Percentiles rank a stretch among this genome's conserved stretches.
Conservation (phyloP, 2,888 invertebrate species). For the Campopleginae sp. region DNA sequence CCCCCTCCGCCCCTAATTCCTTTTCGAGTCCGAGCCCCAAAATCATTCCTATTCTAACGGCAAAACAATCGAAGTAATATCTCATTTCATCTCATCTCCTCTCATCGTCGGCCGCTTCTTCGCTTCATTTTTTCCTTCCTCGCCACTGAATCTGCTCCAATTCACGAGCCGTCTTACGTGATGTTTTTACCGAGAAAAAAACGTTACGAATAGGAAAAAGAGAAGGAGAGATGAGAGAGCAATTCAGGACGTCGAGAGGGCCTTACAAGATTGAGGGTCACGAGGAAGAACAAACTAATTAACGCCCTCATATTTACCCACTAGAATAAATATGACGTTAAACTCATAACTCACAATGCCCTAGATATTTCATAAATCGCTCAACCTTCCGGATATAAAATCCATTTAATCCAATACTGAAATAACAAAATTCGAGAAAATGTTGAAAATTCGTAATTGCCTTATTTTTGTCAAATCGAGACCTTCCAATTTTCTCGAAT, state of each 20-base stretch:
- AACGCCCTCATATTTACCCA: conserved; percentile 30
- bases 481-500: no score
- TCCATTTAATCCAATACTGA: no score
- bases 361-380: not conserved
- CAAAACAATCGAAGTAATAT: conserved; percentile 70
- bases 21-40: conserved; percentile 9
- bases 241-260: conserved; percentile 31
- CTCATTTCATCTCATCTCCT: conserved; percentile 58
- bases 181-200: conserved; percentile 24
- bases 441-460: not conserved
- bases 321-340: conserved; percentile 2
- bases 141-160: conserved; percentile 27
- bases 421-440: not conserved
- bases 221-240: not conserved
- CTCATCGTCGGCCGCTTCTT: conserved; percentile 38
- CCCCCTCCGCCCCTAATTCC: conserved; percentile 38
- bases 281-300: conserved; percentile 52
- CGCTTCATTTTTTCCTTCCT: conserved; percentile 29
- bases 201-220: not conserved
- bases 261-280: conserved; percentile 36
- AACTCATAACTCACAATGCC: conserved; percentile 18
- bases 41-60: conserved; percentile 70
- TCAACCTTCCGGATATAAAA: not conserved
- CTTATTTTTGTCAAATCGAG: not conserved
- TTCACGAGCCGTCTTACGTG: conserved; percentile 9